Evolutionary conservation across 2,797 vertebrate genomes (phyloP).

Genomic region (Parauchenoglanis punctatus): DNA sequence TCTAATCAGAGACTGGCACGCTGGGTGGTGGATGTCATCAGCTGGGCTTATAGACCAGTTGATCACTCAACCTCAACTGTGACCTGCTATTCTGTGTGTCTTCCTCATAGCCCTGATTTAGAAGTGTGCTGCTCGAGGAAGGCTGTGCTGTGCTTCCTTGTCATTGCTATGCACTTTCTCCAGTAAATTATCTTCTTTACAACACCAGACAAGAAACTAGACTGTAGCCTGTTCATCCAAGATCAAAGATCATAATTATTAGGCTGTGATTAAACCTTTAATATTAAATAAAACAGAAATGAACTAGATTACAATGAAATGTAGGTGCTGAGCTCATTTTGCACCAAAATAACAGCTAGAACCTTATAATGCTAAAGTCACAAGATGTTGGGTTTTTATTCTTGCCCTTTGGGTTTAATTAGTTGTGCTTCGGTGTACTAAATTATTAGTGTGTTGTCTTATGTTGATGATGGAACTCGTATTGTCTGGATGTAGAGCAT

Average conservation of each 20-base stretch:
- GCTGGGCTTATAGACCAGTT: background rate
- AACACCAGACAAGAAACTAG: background rate
- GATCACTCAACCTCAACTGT: background rate
- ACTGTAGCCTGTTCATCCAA: background rate
- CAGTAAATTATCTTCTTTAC: too few species aligned
- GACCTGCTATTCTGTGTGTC: background rate
- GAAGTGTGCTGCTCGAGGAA: background rate
- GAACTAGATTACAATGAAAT: background rate
- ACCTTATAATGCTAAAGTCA: conserved; percentile 6
- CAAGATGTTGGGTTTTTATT: background rate
- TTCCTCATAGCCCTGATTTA: background rate
- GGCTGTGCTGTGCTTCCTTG: background rate
- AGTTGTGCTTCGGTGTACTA: background rate
- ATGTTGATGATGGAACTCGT: background rate
- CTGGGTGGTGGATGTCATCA: background rate
- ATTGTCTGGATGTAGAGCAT: background rate
- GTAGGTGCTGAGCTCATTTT: background rate
- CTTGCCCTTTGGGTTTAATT: background rate
- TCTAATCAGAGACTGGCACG: background rate
- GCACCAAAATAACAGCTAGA: background rate
- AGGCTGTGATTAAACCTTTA: too few species aligned
- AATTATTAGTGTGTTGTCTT: background rate
- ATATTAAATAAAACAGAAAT: background rate
- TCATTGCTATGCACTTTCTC: background rate
- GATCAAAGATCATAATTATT: too few species aligned